Evolutionary conservation across 2,888 invertebrate genomes (phyloP).

Genomic region (Alloscopus bannaensis): DNA sequence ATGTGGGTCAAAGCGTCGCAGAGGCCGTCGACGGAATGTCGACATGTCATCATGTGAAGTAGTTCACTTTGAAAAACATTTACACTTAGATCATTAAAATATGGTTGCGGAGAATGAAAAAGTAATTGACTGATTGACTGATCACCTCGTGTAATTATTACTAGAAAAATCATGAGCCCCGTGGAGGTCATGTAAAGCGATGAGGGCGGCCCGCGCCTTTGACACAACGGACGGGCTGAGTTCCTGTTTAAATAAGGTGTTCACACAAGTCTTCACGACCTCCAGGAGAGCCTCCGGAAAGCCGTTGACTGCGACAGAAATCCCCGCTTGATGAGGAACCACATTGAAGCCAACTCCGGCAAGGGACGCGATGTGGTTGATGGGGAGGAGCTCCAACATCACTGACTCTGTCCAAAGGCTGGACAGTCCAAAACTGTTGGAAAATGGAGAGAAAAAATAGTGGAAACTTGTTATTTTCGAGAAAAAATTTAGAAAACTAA

Average conservation of each 20-base stretch:
- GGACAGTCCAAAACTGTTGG: constrained; percentile 2
- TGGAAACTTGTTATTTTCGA: not conserved
- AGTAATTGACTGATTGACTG: not conserved
- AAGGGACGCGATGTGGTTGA: not conserved
- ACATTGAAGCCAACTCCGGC: not conserved
- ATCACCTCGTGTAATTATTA: not conserved
- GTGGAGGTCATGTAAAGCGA: not conserved
- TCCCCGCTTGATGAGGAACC: not conserved
- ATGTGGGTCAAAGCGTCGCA: not conserved
- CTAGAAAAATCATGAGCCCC: not conserved
- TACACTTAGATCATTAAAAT: not conserved
- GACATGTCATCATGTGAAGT: not conserved
- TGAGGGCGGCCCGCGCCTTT: not conserved
- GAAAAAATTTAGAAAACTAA: not conserved
- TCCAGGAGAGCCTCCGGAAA: constrained; percentile 9
- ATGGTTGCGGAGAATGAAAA: not conserved
- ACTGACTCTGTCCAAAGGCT: not conserved
- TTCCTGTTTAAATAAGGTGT: not conserved
- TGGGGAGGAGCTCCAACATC: not conserved
- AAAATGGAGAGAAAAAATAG: too few relatives aligned
- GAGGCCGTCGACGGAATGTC: not conserved
- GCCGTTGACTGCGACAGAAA: not conserved
- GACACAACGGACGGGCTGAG: not conserved
- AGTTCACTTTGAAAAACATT: not conserved
- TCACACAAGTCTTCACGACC: not conserved